Percentiles rank a stretch among this genome's conserved stretches.
Evolutionary conservation across 2,113 vertebrate species (phyloP).

Genomic region (Carassius carassius): DNA sequence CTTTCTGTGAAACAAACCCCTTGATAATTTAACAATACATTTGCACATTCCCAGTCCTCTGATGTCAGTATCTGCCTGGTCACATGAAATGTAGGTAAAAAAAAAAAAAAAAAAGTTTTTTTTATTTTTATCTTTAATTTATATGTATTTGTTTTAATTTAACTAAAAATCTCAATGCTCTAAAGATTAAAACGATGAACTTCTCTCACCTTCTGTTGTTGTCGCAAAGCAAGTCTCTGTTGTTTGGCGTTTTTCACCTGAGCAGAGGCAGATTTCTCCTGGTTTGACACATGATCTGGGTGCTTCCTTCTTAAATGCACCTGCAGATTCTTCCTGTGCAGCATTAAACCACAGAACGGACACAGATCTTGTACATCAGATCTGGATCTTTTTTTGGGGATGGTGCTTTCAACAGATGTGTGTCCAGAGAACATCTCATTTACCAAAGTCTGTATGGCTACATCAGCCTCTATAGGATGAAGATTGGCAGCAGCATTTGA

Average conservation of each 20-base stretch:
- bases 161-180: background rate
- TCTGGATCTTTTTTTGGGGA: background rate
- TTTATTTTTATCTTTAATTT: background rate
- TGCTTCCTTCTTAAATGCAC: slow-evolving; percentile 31
- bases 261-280: background rate
- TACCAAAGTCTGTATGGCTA: slow-evolving; percentile 24
- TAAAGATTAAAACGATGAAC: background rate
- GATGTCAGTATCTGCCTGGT: background rate
- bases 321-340: slow-evolving; percentile 31
- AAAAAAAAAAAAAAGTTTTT: too few species aligned
- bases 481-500: background rate
- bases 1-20: background rate
- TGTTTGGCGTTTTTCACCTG: slow-evolving; percentile 11
- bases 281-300: slow-evolving; percentile 19
- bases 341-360: slow-evolving; percentile 41
- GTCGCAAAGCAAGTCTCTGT: slow-evolving; percentile 8
- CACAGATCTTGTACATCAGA: slow-evolving; percentile 15
- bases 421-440: slow-evolving; percentile 32
- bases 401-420: background rate
- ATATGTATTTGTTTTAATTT: background rate
- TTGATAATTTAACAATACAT: background rate
- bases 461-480: slow-evolving; percentile 3
- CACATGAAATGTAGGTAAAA: background rate
- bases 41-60: background rate
- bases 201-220: slow-evolving; percentile 31